phyloP scores from a whole-genome alignment of 2,797 vertebrate species.

The Graptemys geographica region DNA sequence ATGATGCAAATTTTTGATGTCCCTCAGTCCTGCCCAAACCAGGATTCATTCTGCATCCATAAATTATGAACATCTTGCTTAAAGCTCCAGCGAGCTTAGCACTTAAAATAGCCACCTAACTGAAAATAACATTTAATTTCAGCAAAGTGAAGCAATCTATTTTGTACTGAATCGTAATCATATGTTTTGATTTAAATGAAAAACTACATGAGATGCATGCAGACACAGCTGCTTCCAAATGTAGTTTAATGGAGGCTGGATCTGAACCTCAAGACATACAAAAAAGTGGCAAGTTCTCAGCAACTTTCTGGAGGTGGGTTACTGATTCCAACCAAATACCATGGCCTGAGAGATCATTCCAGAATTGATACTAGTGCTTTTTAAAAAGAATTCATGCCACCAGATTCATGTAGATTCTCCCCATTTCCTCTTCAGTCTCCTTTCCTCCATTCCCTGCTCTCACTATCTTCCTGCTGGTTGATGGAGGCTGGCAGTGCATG shows the following conservation, averaged over 20 bases:
- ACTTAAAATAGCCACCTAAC: not conserved
- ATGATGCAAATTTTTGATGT: not conserved
- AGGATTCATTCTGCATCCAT: not conserved
- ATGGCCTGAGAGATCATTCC: not conserved
- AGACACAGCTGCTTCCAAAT: slow-evolving; percentile 11
- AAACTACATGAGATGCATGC: not conserved
- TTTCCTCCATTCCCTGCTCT: slow-evolving; percentile 11
- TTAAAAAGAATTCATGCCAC: not conserved
- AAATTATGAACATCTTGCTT: not conserved
- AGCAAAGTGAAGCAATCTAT: not conserved
- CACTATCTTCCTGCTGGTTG: not conserved
- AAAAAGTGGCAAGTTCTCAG: not conserved
- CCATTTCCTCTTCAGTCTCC: not conserved
- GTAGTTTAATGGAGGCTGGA: not conserved
- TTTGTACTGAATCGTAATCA: not conserved
- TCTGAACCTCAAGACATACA: not conserved
- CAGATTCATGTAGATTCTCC: not conserved
- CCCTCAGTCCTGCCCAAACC: not conserved
- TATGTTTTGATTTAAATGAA: not conserved
- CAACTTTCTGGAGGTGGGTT: not conserved
- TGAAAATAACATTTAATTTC: not conserved
- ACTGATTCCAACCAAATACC: not conserved
- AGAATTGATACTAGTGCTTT: not conserved
- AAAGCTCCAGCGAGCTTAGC: not conserved
- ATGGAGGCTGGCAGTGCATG: slow-evolving; percentile 16